Base-by-base conservation (phyloP, 2,113 vertebrate species). In the Cyprinodon brontotheroides region DNA sequence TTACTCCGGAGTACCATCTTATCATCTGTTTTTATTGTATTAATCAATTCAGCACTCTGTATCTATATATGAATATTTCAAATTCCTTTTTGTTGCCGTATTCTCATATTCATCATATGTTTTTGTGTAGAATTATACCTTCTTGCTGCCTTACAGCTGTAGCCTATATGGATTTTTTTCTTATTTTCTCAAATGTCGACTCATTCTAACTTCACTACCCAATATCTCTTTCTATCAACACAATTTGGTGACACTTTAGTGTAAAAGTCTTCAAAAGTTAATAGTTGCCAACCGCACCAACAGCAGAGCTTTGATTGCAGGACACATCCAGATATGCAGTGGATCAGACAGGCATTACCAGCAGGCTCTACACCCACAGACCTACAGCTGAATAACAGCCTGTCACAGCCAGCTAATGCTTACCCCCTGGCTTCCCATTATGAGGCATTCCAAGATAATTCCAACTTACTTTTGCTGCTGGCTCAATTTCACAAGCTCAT, bases 291-390 rank as follows among this genome's bases (percentile, higher is more conserved):
- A 76, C 15, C 47, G 39, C 63, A 60, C 14, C 65, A 47, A 38
- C 75, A 80, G 68, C 37, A 17, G 48, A 20, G 36, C 62, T 61
- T 1, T 70, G 36, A 72, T 81, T 73, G 71, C 59, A 45, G 79
- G 76, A 43, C 59, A 29, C 38, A 60, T 78, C 82, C 83, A 87
- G 86, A 87, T 89, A 81, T 75, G 72, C 72, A 50, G 37, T 13
- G 72, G 47, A 72, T 81, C 68, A 43, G 13, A 29, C n/a, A 45
- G 17, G 29, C 13, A 4, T 68, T 61, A 71, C 60, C 80, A 76
- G 60, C 78, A 76, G 81, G 71, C 39, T 57, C 50, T 38, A 48
- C 72, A 67, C 71, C 70, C 60, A 64, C 75, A 74, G 74, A 72
- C 72, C 68, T 53, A 66, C 40, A 38, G 77, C 76, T 69, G 70